Base-by-base conservation (phyloP, 1,140 invertebrate species). In the Limonius californicus region DNA sequence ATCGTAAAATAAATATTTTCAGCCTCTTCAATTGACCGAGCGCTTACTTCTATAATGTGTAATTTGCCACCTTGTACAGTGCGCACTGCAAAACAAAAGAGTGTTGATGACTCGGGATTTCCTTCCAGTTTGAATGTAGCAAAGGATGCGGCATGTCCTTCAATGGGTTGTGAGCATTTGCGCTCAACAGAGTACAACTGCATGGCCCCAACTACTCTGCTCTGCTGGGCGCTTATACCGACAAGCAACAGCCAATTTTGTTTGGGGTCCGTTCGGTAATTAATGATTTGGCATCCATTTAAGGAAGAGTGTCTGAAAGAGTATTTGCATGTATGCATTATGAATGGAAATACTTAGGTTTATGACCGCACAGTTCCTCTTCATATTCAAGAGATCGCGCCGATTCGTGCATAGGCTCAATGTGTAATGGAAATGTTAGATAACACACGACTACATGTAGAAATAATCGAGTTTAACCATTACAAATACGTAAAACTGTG, bases 121-220 rank as follows among this genome's bases (percentile, higher is more conserved):
- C 92, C 94, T 70, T 99, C 96, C 78, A 97, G 86, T 80, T 98
- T 98, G 76, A 98, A 97, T 65, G 92, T 90, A 20, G 95, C 91
- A 80, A 99, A 99, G 9, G 96, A 94, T 11, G 97, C 97, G 1
- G 98, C 97, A 78, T 99, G 98, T 1, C 97, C 98, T 81, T 99
- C 97, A 74, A 99, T 99, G 0, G 97, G 96, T 75, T 99, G 98
- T 15, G 92, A 95, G 67, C 97, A 97, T 80, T 98, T 99, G 57
- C 96, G 84, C 76, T 99, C 97, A 14, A 98, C 95, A 0, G 96
- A 99, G 75, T 99, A 99, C 55, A 99, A 80, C 78, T 99, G 98
- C 97, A 99, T 99, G 0, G 94, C 94, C 42, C 98, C 98, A 27
- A 97, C 95, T 1, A 99, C 97, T 63, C 97, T 87, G 74, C 94